These are phyloP conservation scores for Eudemis profundana DNA, from an alignment of 2,888 invertebrate genomes.

Conservation along the genomic window DNA sequence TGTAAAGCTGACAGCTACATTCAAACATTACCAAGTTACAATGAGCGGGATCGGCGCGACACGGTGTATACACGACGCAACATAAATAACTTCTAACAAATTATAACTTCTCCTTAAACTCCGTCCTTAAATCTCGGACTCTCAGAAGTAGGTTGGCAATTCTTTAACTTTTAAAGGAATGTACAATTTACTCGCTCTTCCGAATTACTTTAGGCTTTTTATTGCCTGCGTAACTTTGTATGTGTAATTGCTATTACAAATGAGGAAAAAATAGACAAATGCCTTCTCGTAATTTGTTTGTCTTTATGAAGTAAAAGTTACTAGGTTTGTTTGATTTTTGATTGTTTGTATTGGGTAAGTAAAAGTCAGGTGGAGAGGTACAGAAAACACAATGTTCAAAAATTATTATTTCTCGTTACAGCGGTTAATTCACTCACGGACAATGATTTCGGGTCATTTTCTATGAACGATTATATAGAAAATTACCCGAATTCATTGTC, in stretches of 20 bases:
- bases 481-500: too few relatives aligned
- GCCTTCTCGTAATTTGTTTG: too few relatives aligned
- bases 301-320: too few relatives aligned
- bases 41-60: neutral
- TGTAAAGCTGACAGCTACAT: neutral
- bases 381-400: too few relatives aligned
- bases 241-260: constrained; percentile 7
- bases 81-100: constrained; percentile 16
- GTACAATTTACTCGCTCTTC: constrained; percentile 24
- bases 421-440: too few relatives aligned
- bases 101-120: constrained; percentile 15
- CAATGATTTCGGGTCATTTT: too few relatives aligned
- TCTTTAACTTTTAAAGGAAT: constrained; percentile 33
- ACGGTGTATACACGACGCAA: neutral
- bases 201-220: neutral
- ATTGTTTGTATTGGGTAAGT: too few relatives aligned
- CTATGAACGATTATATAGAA: too few relatives aligned
- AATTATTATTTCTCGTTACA: too few relatives aligned
- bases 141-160: constrained; percentile 10
- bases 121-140: constrained; percentile 19
- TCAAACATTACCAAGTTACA: neutral
- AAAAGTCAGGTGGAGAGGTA: too few relatives aligned
- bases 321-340: too few relatives aligned
- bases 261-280: too few relatives aligned
- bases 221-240: neutral